Conservation (phyloP, 2,888 invertebrate genomes). For the Parapristionchus giblindavisi region DNA sequence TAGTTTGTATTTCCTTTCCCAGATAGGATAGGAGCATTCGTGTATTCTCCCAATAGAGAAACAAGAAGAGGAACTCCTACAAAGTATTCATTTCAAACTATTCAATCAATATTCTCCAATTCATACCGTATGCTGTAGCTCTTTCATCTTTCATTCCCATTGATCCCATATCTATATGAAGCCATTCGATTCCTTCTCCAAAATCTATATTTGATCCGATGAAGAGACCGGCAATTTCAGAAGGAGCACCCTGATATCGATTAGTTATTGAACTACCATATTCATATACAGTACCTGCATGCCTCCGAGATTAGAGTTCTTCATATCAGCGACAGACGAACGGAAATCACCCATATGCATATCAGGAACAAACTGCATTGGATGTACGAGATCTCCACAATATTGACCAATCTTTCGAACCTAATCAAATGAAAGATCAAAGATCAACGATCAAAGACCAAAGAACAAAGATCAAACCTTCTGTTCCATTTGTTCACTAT, state of each 20-base stretch:
- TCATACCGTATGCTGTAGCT: conserved; percentile 74
- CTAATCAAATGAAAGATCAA: conserved; percentile 38
- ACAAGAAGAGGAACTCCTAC: conserved; percentile 84
- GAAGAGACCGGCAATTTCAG: conserved; percentile 89
- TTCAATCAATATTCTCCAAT: conserved; percentile 67
- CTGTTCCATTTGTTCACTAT: conserved; percentile 73
- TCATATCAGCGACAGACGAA: conserved; percentile 88
- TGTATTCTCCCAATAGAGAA: conserved; percentile 82
- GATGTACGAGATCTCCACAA: conserved; percentile 85
- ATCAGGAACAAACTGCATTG: conserved; percentile 86
- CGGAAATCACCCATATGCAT: conserved; percentile 87
- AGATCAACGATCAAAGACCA: neutral
- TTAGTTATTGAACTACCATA: neutral
- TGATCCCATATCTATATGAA: conserved; percentile 89
- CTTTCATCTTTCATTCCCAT: conserved; percentile 76
- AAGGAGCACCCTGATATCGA: conserved; percentile 84
- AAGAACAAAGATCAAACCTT: conserved; percentile 62
- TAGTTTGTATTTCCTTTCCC: no score
- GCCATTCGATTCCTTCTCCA: conserved; percentile 77
- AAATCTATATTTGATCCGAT: conserved; percentile 82
- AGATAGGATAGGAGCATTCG: conserved; percentile 70
- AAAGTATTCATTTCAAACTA: neutral
- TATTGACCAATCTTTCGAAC: conserved; percentile 76
- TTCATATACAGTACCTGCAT: conserved; percentile 44
- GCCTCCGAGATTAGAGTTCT: conserved; percentile 77